Percentiles rank a stretch among this genome's conserved stretches.
Evolutionary conservation across 2,888 invertebrate genomes (phyloP).

Genomic region (Melinaea marsaeus): DNA sequence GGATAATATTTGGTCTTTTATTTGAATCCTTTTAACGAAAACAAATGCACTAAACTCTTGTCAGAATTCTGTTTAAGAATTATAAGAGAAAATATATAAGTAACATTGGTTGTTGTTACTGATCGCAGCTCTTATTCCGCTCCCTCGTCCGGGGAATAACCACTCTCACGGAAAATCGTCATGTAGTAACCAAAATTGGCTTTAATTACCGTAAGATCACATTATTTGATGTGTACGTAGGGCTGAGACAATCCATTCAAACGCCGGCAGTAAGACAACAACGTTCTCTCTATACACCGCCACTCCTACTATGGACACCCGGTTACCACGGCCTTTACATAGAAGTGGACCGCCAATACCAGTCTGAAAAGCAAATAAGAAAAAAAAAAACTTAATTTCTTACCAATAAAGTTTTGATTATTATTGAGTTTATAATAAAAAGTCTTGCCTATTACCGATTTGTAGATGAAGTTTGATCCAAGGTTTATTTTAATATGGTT

Average conservation of each 20-base stretch:
- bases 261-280: conserved; percentile 49
- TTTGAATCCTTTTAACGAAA: conserved; percentile 6
- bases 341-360: conserved; percentile 62
- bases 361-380: conserved; percentile 45
- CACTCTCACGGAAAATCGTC: no score
- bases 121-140: no score
- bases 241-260: conserved; percentile 45
- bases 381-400: not conserved
- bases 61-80: no score
- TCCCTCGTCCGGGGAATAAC: no score
- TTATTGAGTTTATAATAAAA: no score
- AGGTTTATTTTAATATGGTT: no score
- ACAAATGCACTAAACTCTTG: no score
- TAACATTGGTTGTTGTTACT: no score
- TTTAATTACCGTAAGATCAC: conserved; percentile 4
- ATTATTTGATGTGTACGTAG: conserved; percentile 22
- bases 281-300: conserved; percentile 56
- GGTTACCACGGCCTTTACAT: conserved; percentile 44
- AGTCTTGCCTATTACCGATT: no score
- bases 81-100: no score
- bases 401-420: not conserved
- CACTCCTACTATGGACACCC: conserved; percentile 49
- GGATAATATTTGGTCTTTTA: conserved; percentile 25
- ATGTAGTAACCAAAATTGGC: not conserved
- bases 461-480: no score